Evolutionary conservation across 2,888 invertebrate genomes (phyloP), one percentile per base, ranked within the genome.

Genomic region (Mesorhabditis spiculigera): DNA sequence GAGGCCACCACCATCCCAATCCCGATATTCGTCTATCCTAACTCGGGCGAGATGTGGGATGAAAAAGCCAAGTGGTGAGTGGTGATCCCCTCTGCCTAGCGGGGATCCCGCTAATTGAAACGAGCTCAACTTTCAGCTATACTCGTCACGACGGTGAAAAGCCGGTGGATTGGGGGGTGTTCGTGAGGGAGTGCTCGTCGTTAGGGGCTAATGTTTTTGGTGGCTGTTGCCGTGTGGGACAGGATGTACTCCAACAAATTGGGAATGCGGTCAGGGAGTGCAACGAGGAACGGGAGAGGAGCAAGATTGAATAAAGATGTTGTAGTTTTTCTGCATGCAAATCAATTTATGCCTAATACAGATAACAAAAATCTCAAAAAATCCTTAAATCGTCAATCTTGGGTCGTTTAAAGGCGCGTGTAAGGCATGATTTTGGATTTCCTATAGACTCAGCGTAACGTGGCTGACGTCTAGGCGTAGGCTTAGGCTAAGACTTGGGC

Each of bases 151-250:
- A 28, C 28, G 28, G 28, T 28, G 28, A 50, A 13, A n/a, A 50
- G 58, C 8, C 8, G n/a, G 58, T 50, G 58, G 58, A 50, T 50
- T 50, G 58, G 58, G 8, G 8, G 58, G n/a, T 13, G 58, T 50
- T 50, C n/a, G n/a, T 50, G 10, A 13, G 10, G 8, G 58, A 50
- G n/a, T 50, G 58, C 58, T 50, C 8, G 8, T n/a, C 8, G n/a
- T n/a, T 50, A 13, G 58, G 58, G 10, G 58, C 58, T 50, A 50
- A 50, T 50, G 58, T 50, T 50, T 50, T 50, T 50, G 58, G 58
- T 50, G 58, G 58, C n/a, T 50, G 58, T 50, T 50, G 58, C n/a
- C 10, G 58, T 13, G 58, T 50, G 58, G 58, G 58, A 50, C 28
- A 28, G 28, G 28, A 28, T 28, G 28, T 28, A 28, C 28, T 28